Evolutionary conservation across 2,888 invertebrate species (phyloP).

Genomic region (Colletes collaris): DNA sequence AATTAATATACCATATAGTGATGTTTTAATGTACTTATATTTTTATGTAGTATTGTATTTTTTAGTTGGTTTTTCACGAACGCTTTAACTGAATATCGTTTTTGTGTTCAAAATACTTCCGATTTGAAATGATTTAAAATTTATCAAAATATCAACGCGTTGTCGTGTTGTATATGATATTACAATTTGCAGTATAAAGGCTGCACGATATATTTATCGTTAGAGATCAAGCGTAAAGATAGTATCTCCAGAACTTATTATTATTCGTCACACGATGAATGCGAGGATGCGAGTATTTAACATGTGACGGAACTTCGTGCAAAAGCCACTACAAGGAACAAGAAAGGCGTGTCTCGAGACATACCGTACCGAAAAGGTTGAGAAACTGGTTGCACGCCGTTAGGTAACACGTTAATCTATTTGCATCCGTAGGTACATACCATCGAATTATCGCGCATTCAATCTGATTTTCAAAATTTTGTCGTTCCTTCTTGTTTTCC

Average conservation of each 20-base stretch:
- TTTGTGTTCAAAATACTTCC: no score
- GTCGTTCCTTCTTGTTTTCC: slow-evolving; percentile 1
- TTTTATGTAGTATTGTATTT: no score
- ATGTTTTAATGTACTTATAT: no score
- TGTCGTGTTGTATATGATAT: no score
- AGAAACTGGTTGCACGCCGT: slow-evolving; percentile 47
- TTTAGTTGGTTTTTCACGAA: no score
- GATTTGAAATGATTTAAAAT: no score
- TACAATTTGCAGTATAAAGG: no score
- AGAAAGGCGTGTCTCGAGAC: slow-evolving; percentile 54
- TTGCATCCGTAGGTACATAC: slow-evolving; percentile 14
- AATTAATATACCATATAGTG: no score
- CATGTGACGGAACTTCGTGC: slow-evolving; percentile 42
- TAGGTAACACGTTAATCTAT: slow-evolving; percentile 48
- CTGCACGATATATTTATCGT: no score
- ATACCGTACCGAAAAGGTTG: slow-evolving; percentile 55
- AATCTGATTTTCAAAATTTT: slow-evolving; percentile 18
- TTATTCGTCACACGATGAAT: slow-evolving; percentile 22
- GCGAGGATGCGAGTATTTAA: slow-evolving; percentile 37
- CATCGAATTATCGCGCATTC: slow-evolving; percentile 19
- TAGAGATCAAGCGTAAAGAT: neutral
- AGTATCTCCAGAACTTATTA: neutral
- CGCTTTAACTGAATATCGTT: no score
- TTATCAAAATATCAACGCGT: no score
- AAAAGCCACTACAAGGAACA: slow-evolving; percentile 36